Evolutionary conservation across 2,888 invertebrate genomes (phyloP), one percentile per base, ranked within the genome.

Genomic region (Monoplex corrugatus): DNA sequence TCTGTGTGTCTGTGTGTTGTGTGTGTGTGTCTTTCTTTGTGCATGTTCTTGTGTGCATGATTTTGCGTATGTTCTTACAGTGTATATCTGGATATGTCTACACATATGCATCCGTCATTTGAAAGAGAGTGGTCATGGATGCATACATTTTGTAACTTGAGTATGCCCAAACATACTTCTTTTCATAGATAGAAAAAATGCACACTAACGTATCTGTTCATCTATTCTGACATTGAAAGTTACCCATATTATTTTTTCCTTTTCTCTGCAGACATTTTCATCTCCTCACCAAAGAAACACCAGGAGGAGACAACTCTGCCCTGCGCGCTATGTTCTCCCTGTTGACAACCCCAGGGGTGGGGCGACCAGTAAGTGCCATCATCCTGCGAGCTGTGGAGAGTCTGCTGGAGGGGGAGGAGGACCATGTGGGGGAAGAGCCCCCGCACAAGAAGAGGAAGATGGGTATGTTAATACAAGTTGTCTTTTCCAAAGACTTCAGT

Each of bases 241-340:
- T 57, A 57, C 10, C 16, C 50, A 57, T 57, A 57, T 23, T 28
- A 57, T 10, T 1, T 57, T 28, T 10, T 28, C 57, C 57, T 57
- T 2, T 86, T 57, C 84, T 68, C 93, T 93, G 19, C 87, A 95
- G 95, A 87, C 98, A 98, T 94, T 98, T 98, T 94, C 95, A 97
- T 43, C 96, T 98, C 80, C 96, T 99, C 44, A 97, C 91, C 87
- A 87, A 96, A 94, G 45, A 92, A 93, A 10, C 32, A 45, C 96
- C 96, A 44, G 96, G 97, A 92, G 89, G 94, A 1, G 94, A 96
- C 0, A 91, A 97, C 5, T 97, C 97, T 91, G 97, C 97, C 32
- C 96, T 98, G 72, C 97, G 97, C 19, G 97, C 97, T 78, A 95
- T 98, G 45, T 97, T 98, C 90, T 96, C 97, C 91, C 96, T 99